phyloP scores from a whole-genome alignment of 2,797 vertebrate species.

The Hoplostethus mediterraneus region DNA sequence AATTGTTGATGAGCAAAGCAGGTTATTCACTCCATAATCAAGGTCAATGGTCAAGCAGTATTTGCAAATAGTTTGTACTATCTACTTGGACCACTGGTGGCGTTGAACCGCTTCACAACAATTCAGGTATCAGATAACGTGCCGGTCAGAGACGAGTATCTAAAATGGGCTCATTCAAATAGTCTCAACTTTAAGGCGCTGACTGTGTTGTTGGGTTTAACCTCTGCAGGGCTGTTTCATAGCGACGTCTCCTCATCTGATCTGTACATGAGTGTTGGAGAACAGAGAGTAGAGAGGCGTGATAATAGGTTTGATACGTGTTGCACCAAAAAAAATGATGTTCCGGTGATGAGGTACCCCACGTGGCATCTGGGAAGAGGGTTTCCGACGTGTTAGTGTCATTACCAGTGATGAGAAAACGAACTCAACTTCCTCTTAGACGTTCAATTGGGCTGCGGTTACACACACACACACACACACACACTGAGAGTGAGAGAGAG shows the following conservation, averaged over 20 bases:
- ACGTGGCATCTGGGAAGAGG: slow-evolving; percentile 93
- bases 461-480: slow-evolving; percentile 55
- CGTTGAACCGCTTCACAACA: too few species aligned
- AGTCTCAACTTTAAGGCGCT: too few species aligned
- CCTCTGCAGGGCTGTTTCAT: slow-evolving; percentile 71
- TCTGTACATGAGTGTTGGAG: slow-evolving; percentile 65
- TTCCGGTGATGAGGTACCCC: slow-evolving; percentile 92
- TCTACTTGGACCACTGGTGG: too few species aligned
- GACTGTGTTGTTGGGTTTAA: too few species aligned
- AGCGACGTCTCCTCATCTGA: slow-evolving; percentile 51
- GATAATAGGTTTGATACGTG: slow-evolving; percentile 93
- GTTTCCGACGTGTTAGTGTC: slow-evolving; percentile 95
- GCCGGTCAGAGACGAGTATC: too few species aligned
- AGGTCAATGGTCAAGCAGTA: too few species aligned
- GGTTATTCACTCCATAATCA: too few species aligned
- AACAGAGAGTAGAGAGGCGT: slow-evolving; percentile 85
- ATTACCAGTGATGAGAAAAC: slow-evolving; percentile 97
- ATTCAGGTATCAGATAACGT: too few species aligned
- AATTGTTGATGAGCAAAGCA: too few species aligned
- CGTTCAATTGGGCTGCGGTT: slow-evolving; percentile 91
- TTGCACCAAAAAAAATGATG: slow-evolving; percentile 93
- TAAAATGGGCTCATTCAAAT: neutral
- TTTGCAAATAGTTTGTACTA: too few species aligned
- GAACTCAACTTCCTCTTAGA: slow-evolving; percentile 93
- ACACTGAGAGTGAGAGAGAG: slow-evolving; percentile 53